phyloP scores from a whole-genome alignment of 30 jellyfish, hydroid and myxozoan genomes.

The Clytia hemisphaerica region DNA sequence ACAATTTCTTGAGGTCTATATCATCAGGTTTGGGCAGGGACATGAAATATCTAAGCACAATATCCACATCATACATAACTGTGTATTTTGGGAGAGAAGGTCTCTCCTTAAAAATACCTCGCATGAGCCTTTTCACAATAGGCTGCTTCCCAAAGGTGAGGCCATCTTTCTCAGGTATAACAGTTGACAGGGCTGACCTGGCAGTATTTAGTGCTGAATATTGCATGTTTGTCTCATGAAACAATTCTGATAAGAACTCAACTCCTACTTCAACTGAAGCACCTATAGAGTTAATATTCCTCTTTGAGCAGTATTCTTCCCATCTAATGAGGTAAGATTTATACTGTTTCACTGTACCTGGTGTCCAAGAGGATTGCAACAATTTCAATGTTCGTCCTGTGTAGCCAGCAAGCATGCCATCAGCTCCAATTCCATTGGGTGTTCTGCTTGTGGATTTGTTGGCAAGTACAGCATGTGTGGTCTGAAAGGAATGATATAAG shows the following conservation, averaged over 20 bases:
- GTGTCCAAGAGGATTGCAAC: no score
- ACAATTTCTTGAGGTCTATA: neutral
- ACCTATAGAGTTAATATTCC: neutral
- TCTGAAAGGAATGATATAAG: conserved; percentile 36
- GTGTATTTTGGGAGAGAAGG: conserved; percentile 8
- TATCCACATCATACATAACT: neutral
- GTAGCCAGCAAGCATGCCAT: no score
- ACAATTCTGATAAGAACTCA: conserved; percentile 9
- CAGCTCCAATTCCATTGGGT: conserved; percentile 24
- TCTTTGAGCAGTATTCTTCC: neutral
- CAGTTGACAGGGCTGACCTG: conserved; percentile 12
- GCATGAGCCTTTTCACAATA: conserved; percentile 18
- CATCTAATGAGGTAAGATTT: neutral
- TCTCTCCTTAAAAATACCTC: conserved; percentile 1
- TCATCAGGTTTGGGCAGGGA: neutral
- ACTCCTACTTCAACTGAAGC: neutral
- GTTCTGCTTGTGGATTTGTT: neutral
- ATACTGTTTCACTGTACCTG: conserved; percentile 21
- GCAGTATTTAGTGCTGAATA: conserved; percentile 14
- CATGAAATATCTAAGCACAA: neutral
- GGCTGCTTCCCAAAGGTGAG: no score
- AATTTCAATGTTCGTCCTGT: no score
- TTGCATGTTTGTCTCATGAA: conserved; percentile 1
- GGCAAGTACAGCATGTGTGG: conserved; percentile 26
- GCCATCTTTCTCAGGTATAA: no score